Evolutionary conservation across 2,888 invertebrate genomes (phyloP), one percentile per base, ranked within the genome.

Genomic region (Idaea straminata): DNA sequence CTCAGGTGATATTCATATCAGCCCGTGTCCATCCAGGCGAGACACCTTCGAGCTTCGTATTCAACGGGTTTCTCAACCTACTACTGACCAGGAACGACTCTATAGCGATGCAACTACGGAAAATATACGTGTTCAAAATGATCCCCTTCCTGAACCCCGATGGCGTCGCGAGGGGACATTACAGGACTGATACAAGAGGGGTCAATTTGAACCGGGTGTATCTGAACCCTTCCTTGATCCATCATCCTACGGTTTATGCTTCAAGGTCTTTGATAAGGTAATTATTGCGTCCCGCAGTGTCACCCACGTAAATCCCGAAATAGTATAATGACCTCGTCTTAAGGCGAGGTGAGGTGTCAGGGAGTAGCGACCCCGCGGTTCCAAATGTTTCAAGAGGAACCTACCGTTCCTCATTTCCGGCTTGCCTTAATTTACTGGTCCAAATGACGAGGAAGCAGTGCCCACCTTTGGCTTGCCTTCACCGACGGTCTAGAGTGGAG

Each of bases 1-100:
- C 80, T 57, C 81, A 96, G 96, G 94, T 98, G 5, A 95, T 97
- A 75, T 96, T 98, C 84, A 90, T 98, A 77, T 97, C 97, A 67
- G 97, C 98, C 5, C 93, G 98, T 68, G 98, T 98, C 63, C 98
- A 98, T 87, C 98, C 98, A 15, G 98, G 98, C 1, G 98, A 98
- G 88, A 98, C 98, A 0, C 98, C 98, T 0, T 96, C 97, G 0
- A 97, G 96, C 86, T 97, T 96, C 88, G 98, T 98, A 15, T 95
- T 98, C 85, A 97, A 98, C 84, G 98, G 98, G 0, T 95, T 98
- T 77, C 89, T 98, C 6, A 96, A 97, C 81, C 95, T 97, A 61
- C 89, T 98, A 59, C 85, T 98, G 16, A 95, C 94, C 67, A 94
- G 95, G 38, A 95, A 95, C 67, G 98, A 98, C 84, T 94, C 95